Evolutionary conservation across 1,140 invertebrate genomes (phyloP).

Genomic region (Paraescarpia echinospica): DNA sequence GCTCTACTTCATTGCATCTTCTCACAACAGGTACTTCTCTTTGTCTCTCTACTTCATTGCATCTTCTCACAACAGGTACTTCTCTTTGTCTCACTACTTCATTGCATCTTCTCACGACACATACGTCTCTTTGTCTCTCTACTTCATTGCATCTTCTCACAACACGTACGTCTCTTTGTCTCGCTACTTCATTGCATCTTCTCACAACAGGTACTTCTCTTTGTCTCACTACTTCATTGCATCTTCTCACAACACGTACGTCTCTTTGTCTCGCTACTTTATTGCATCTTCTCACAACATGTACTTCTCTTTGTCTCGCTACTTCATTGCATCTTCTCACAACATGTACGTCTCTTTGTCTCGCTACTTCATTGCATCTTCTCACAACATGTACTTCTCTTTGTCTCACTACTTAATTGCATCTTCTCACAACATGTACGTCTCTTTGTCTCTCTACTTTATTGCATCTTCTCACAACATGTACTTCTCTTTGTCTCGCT

Average conservation of each 20-base stretch:
- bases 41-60: conserved; percentile 69
- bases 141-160: conserved; percentile 70
- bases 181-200: background rate
- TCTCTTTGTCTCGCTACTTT: conserved; percentile 15
- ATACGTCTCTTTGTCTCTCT: conserved; percentile 67
- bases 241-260: conserved; percentile 69
- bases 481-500: conserved; percentile 67
- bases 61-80: conserved; percentile 69
- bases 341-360: conserved; percentile 62
- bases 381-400: too few relatives aligned
- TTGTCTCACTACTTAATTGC: conserved; percentile 69
- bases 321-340: conserved; percentile 70
- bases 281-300: too few relatives aligned
- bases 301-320: conserved; percentile 67
- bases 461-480: too few relatives aligned
- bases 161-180: conserved; percentile 62
- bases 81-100: conserved; percentile 15
- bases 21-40: too few relatives aligned
- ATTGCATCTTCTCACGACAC: too few relatives aligned
- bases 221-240: conserved; percentile 69
- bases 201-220: too few relatives aligned
- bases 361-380: background rate
- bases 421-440: conserved; percentile 69
- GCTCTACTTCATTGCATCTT: too few relatives aligned
- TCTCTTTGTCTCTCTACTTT: conserved; percentile 15